Evolutionary conservation across 2,797 vertebrate species (phyloP).

Genomic region (Erethizon dorsatum): DNA sequence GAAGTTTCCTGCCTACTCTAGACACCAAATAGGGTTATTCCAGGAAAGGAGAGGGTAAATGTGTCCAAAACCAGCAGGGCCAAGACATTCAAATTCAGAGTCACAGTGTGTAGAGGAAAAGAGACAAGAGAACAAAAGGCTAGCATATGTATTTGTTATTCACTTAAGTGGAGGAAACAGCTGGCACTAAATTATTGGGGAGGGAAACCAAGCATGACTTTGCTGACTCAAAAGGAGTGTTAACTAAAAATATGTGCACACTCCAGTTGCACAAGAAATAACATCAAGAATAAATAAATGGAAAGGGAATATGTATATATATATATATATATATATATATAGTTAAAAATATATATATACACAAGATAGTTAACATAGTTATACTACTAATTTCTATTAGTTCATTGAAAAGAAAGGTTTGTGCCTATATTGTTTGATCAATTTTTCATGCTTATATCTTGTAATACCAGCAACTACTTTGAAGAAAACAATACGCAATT

Average conservation of each 20-base stretch:
- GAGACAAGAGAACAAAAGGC: neutral
- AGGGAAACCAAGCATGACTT: neutral
- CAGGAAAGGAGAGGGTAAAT: neutral
- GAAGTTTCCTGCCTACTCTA: neutral
- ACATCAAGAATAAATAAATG: neutral
- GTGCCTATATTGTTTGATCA: too few species aligned
- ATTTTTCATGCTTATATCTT: too few species aligned
- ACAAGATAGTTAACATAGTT: too few species aligned
- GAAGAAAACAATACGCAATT: too few species aligned
- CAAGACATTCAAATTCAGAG: neutral
- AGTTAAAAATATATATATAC: too few species aligned
- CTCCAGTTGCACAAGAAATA: neutral
- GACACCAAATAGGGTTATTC: neutral
- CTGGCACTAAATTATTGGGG: neutral
- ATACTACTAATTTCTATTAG: too few species aligned
- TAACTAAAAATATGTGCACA: conserved; percentile 4
- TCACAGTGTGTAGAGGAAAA: neutral
- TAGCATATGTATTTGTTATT: neutral
- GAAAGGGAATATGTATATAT: too few species aligned
- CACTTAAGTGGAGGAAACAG: neutral
- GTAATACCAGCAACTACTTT: too few species aligned
- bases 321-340: too few species aligned
- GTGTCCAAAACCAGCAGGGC: neutral
- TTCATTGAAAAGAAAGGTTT: too few species aligned
- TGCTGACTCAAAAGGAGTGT: neutral